Conservation (phyloP, 2,113 vertebrate species). For the Centropristis striata region DNA sequence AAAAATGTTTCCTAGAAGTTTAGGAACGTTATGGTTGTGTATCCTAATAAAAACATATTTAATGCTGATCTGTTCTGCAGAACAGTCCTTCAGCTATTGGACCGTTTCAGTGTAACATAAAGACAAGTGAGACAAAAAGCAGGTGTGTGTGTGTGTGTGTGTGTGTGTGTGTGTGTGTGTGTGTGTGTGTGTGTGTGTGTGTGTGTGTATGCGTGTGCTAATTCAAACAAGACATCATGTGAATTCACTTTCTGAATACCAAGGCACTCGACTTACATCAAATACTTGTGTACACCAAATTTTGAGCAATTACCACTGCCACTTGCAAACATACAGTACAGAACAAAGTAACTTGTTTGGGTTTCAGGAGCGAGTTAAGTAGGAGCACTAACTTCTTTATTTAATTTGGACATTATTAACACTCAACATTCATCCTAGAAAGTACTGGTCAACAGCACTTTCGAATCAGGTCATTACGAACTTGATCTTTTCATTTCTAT, state of each 20-base stretch:
- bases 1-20: constrained; percentile 14
- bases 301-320: constrained; percentile 25
- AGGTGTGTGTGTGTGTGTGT: constrained; percentile 37
- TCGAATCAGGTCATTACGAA: not conserved
- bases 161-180: constrained; percentile 9
- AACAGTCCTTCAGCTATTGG: not conserved
- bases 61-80: constrained; percentile 31
- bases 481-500: constrained; percentile 7
- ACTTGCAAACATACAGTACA: constrained; percentile 35
- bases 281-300: constrained; percentile 50
- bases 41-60: constrained; percentile 16
- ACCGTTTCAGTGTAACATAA: constrained; percentile 33
- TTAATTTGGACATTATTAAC: constrained; percentile 7
- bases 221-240: constrained; percentile 59
- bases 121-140: constrained; percentile 43
- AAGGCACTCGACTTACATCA: constrained; percentile 75
- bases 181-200: constrained; percentile 16
- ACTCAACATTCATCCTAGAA: constrained; percentile 26
- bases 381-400: constrained; percentile 10
- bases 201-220: constrained; percentile 20
- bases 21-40: not conserved
- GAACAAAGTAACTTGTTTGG: constrained; percentile 28
- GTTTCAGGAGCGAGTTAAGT: constrained; percentile 6
- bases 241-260: constrained; percentile 59
- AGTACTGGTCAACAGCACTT: constrained; percentile 74